Evolutionary conservation across 37 sponge, comb jelly and placozoan genomes (phyloP), one percentile per base, ranked within the genome.

Genomic region (Cliona cf. orientalis): DNA sequence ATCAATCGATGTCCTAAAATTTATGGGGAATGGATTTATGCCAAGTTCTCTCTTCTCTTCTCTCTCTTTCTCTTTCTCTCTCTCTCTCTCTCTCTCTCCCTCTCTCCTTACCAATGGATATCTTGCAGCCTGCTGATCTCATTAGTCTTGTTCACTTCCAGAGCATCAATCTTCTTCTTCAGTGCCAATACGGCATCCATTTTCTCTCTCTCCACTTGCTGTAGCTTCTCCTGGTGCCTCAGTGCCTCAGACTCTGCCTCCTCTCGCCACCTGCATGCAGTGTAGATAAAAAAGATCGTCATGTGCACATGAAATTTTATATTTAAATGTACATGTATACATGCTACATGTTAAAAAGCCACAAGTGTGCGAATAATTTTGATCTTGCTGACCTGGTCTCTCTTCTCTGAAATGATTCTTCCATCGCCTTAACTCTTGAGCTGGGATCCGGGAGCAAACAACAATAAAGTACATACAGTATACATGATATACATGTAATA

Each of bases 401-500:
- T 42, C 86, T 90, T 56, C 86, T 86, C n/a, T 81, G 72, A 40
- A 69, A 66, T 14, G 87, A 81, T 41, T 89, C 94, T 46, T 93
- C 94, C 42, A 93, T 21, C 11, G 46, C 64, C 35, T 71, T 25
- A 28, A 86, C n/a, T 59, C 84, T 68, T 0, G 59, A 3, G 41
- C 81, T 82, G 75, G 32, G 37, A 29, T 66, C 19, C 0, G 29
- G 65, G 28, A 37, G n/a, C 42, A 42, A 21, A 41, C 6, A 14
- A 49, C 33, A 49, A 32, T 55, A 14, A 73, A 5, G 0, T 65
- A 81, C 58, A 42, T 4, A 33, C 42, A 26, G 41, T 7, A 21
- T 40, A n/a, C 28, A n/a, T 40, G 31, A n/a, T 41, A 0, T 32
- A 62, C 0, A 53, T 22, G 28, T 1, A 19, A 46, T 36, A 21